Percentiles rank a stretch among this genome's conserved stretches.
Evolutionary conservation across 1,140 invertebrate genomes (phyloP).

Genomic region (Chironomus striatipennis): DNA sequence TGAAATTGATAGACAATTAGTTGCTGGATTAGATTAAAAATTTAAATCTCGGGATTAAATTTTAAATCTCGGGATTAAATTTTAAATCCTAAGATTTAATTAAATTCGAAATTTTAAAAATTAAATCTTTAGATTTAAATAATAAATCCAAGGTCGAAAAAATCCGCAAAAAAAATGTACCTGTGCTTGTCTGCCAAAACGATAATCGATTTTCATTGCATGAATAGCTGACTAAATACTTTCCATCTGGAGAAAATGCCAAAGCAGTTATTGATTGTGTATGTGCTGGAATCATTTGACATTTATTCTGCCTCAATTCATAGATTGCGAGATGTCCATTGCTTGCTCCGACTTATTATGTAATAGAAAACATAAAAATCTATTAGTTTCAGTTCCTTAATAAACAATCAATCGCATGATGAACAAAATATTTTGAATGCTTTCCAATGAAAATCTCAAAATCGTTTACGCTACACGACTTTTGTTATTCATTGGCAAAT

Average conservation of each 20-base stretch:
- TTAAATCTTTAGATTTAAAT: no score
- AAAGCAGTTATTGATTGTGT: constrained; percentile 79
- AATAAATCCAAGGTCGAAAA: no score
- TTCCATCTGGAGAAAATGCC: constrained; percentile 94
- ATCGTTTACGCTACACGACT: no score
- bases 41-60: no score
- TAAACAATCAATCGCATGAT: neutral
- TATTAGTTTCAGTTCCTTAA: constrained; percentile 13
- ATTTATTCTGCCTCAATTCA: constrained; percentile 88
- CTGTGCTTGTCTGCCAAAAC: constrained; percentile 92
- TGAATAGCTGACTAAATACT: constrained; percentile 93
- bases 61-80: no score
- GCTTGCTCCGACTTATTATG: constrained; percentile 69
- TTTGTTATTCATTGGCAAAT: no score
- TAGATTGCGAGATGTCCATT: constrained; percentile 89
- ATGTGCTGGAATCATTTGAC: constrained; percentile 87
- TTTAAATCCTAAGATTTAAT: no score
- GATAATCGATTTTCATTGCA: constrained; percentile 90
- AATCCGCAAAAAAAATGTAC: constrained; percentile 38
- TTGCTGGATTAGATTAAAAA: constrained; percentile 20
- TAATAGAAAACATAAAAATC: constrained; percentile 25
- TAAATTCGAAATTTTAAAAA: no score
- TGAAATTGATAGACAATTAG: neutral
- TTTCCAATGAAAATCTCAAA: no score
- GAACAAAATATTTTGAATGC: no score